phyloP scores from a whole-genome alignment of 2,888 invertebrate species.

The Erannis defoliaria region DNA sequence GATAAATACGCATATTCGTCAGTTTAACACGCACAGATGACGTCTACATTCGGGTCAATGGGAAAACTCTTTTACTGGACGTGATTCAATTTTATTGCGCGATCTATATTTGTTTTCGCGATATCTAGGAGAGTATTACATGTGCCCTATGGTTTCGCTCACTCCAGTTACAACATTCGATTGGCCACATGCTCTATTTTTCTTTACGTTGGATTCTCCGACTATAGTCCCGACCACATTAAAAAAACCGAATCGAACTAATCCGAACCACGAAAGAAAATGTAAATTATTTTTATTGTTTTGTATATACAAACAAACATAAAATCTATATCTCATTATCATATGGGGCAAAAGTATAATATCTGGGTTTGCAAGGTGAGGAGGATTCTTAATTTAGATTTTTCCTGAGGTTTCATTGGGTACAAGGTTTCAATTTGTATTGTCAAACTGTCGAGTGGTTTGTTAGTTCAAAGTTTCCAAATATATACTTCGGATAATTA shows the following conservation, averaged over 20 bases:
- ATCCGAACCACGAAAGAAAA: not conserved
- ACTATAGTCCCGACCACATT: too few species aligned
- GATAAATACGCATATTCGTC: slow-evolving; percentile 35
- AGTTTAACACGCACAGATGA: slow-evolving; percentile 37
- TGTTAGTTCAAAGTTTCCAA: not conserved
- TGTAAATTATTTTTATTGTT: too few species aligned
- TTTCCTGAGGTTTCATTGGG: not conserved
- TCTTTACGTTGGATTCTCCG: too few species aligned
- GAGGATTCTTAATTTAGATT: not conserved
- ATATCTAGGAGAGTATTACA: not conserved
- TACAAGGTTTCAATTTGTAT: not conserved
- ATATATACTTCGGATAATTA: not conserved
- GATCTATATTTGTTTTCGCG: slow-evolving; percentile 12
- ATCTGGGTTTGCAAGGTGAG: not conserved
- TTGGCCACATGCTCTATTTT: not conserved
- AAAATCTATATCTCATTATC: not conserved
- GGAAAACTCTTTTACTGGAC: slow-evolving; percentile 39
- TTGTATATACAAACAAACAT: not conserved
- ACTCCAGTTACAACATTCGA: too few species aligned
- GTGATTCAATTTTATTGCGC: slow-evolving; percentile 23
- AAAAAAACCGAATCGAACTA: not conserved
- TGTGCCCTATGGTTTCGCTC: not conserved
- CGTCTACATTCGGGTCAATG: slow-evolving; percentile 58
- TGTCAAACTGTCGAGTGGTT: not conserved
- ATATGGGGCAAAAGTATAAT: not conserved